Evolutionary conservation across 2,888 invertebrate genomes (phyloP), one percentile per base, ranked within the genome.

Genomic region (Cremastobaeus sp.): DNA sequence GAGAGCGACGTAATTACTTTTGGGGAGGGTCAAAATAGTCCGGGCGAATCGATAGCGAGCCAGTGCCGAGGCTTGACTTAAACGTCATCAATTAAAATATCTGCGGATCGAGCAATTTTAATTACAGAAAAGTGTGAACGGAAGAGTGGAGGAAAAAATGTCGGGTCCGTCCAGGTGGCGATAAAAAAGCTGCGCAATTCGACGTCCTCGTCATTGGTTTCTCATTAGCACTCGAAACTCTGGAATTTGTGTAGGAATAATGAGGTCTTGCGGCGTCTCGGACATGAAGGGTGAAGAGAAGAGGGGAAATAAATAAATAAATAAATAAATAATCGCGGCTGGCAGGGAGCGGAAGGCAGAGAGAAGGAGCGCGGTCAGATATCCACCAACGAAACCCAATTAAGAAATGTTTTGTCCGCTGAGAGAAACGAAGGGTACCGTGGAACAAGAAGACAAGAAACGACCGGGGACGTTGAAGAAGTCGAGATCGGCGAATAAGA

Each of bases 401-500:
- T 87, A 87, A 87, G 87, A 87, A 87, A 87, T 87, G 87, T 87
- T 87, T 87, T 86, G 87, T 86, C 87, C 84, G 84, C 77, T 78
- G 25, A 79, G 80, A 81, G 82, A 81, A 79, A 81, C 81, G 55
- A 74, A 64, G 50, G 66, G 52, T 32, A 62, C 43, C 64, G 69
- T 55, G 59, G 66, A 55, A 60, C 66, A 74, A 68, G 68, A 54
- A 72, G 70, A 66, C 66, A 74, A 68, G 62, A 71, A 52, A 74
- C 76, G 73, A 75, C 62, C 74, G 62, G 72, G 76, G 74, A 66
- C 68, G 76, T 54, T 66, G 65, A 48, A 76, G 74, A 65, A 41
- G 73, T 69, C 73, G 74, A 64, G 74, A 70, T 72, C 70, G 64
- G 73, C 70, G 55, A 72, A 57, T 78, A 60, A 75, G 64, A 72